Evolutionary conservation across 1,140 invertebrate species (phyloP).

Genomic region (Chymomyza costata): DNA sequence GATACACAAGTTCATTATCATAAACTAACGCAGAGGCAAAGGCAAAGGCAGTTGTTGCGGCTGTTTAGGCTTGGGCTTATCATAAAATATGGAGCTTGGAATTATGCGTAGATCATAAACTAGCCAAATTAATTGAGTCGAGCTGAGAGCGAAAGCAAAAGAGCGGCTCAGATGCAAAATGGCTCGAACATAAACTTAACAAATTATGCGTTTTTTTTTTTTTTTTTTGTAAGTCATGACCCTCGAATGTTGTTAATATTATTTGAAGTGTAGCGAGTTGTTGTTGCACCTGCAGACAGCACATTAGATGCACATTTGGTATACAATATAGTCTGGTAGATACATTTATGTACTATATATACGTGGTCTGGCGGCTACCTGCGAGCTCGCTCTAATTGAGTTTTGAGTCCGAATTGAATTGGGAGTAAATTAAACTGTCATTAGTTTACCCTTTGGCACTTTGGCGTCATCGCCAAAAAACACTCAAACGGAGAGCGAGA

Average conservation of each 20-base stretch:
- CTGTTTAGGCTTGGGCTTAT: too few relatives aligned
- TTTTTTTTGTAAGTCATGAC: conserved; percentile 49
- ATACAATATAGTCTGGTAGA: too few relatives aligned
- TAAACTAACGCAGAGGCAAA: conserved; percentile 33
- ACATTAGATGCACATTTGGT: conserved; percentile 58
- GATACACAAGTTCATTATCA: conserved; percentile 69
- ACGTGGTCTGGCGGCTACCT: conserved; percentile 6
- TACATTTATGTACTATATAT: too few relatives aligned
- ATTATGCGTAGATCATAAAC: conserved; percentile 63
- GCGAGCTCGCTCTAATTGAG: conserved; percentile 52
- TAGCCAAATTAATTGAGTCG: conserved; percentile 68
- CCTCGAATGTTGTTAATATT: conserved; percentile 17
- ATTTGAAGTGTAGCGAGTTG: too few relatives aligned
- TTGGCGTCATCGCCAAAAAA: conserved; percentile 41
- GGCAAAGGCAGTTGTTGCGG: too few relatives aligned
- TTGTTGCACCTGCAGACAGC: conserved; percentile 54
- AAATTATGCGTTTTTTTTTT: conserved; percentile 69
- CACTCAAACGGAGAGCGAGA: conserved; percentile 17
- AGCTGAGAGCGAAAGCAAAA: not conserved
- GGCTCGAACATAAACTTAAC: conserved; percentile 50
- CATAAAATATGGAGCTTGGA: conserved; percentile 57
- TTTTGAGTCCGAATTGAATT: conserved; percentile 48
- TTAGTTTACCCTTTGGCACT: conserved; percentile 71
- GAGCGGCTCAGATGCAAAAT: not conserved
- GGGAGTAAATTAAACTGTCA: conserved; percentile 73